These are phyloP conservation scores for Triplophysa siluroides DNA, from an alignment of 2,113 vertebrate genomes.

Conservation along the genomic window DNA sequence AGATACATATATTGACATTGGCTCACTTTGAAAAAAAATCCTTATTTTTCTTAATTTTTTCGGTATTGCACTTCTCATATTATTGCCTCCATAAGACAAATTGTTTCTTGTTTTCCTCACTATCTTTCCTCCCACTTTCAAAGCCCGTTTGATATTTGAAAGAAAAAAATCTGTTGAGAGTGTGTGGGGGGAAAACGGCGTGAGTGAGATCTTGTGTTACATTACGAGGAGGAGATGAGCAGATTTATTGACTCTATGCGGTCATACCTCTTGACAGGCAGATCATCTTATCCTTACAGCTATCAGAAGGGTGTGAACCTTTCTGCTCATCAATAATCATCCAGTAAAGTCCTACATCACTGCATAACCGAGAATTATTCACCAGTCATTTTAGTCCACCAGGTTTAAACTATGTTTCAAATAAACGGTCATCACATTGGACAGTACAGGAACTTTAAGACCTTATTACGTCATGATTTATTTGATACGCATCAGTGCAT, in stretches of 20 bases:
- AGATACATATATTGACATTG: no score
- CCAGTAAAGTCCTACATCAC: background rate
- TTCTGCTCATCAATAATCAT: background rate
- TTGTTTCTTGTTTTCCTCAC: no score
- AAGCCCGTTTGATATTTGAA: no score
- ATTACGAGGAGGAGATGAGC: constrained; percentile 23
- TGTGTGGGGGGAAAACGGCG: background rate
- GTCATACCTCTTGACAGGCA: background rate
- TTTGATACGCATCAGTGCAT: constrained; percentile 46
- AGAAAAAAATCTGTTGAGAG: background rate
- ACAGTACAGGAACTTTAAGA: constrained; percentile 39
- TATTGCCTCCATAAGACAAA: no score
- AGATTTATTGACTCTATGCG: background rate
- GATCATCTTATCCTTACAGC: background rate
- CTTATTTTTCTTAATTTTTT: no score
- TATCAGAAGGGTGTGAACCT: background rate
- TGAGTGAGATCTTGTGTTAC: background rate
- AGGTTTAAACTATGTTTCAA: background rate
- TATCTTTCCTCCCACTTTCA: no score
- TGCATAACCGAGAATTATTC: background rate
- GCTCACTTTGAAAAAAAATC: no score
- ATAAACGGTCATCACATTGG: background rate
- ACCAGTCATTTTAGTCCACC: background rate
- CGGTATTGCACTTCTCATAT: no score
- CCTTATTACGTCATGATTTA: constrained; percentile 48